phyloP scores from a whole-genome alignment of 2,113 vertebrate genomes.

The Panthera tigris region DNA sequence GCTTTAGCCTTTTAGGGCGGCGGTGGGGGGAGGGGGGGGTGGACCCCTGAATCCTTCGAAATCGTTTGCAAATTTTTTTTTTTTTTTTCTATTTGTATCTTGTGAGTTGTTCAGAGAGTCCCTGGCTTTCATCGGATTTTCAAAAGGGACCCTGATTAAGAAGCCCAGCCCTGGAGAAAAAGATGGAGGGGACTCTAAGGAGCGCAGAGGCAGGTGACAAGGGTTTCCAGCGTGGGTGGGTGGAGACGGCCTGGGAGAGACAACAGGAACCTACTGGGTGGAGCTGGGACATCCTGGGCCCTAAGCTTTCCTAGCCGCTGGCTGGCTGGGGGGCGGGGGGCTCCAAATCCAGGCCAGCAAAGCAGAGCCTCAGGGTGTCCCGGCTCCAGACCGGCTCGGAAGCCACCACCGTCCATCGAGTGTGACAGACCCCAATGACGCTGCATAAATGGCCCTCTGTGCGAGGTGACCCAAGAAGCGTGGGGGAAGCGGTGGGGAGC shows the following conservation, averaged over 20 bases:
- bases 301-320: background rate
- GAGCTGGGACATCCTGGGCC: background rate
- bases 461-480: rapidly evolving
- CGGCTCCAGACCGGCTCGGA: background rate
- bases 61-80: background rate
- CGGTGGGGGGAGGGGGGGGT: too few relatives aligned
- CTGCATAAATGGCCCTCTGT: background rate
- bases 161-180: background rate
- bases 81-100: background rate
- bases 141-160: background rate
- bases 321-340: too few relatives aligned
- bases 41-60: background rate
- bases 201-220: background rate
- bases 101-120: background rate
- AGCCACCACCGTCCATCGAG: rapidly evolving
- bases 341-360: background rate
- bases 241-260: background rate
- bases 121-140: background rate
- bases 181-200: rapidly evolving
- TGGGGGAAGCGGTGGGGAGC: rapidly evolving
- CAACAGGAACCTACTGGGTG: rapidly evolving
- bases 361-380: background rate
- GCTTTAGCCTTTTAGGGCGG: background rate
- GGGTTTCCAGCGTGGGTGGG: rapidly evolving
- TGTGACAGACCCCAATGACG: rapidly evolving